phyloP scores from a whole-genome alignment of 2,888 invertebrate species.

The Synanthedon tipuliformis region DNA sequence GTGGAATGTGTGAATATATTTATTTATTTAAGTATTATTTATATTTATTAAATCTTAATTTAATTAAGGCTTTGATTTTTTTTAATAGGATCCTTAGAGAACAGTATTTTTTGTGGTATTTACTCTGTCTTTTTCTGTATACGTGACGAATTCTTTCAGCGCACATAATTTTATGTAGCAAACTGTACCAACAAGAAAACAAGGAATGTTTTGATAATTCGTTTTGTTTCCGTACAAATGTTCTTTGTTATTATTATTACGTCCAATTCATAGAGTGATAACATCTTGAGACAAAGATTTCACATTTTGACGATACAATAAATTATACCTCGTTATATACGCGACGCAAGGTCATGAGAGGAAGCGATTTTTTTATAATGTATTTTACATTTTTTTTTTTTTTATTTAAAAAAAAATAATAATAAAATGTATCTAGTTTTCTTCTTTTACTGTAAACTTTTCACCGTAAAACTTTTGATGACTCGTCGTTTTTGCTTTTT shows the following conservation, averaged over 20 bases:
- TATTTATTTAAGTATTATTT: too few relatives aligned
- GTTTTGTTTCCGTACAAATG: slow-evolving; percentile 2
- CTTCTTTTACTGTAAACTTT: too few relatives aligned
- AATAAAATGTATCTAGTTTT: neutral
- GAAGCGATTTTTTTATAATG: neutral
- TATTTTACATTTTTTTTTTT: neutral
- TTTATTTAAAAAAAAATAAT: too few relatives aligned
- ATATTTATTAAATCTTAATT: too few relatives aligned
- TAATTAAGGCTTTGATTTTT: too few relatives aligned
- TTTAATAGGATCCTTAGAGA: too few relatives aligned
- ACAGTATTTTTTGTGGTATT: too few relatives aligned
- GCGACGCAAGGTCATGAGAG: slow-evolving; percentile 2
- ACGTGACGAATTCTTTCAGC: too few relatives aligned
- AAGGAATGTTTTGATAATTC: neutral
- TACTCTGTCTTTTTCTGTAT: too few relatives aligned
- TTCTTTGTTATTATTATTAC: slow-evolving; percentile 6
- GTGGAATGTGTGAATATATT: too few relatives aligned
- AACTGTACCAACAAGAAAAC: neutral
- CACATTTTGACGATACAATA: neutral
- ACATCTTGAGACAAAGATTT: slow-evolving; percentile 6
- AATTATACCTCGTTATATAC: neutral
- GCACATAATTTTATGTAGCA: neutral
- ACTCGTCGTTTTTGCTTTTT: too few relatives aligned
- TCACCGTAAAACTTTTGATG: too few relatives aligned
- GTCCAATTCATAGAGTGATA: slow-evolving; percentile 7